Percentiles rank a stretch among this genome's conserved stretches.
phyloP scores from a whole-genome alignment of 1,140 invertebrate species.

The Pseudomyrmex concolor region DNA sequence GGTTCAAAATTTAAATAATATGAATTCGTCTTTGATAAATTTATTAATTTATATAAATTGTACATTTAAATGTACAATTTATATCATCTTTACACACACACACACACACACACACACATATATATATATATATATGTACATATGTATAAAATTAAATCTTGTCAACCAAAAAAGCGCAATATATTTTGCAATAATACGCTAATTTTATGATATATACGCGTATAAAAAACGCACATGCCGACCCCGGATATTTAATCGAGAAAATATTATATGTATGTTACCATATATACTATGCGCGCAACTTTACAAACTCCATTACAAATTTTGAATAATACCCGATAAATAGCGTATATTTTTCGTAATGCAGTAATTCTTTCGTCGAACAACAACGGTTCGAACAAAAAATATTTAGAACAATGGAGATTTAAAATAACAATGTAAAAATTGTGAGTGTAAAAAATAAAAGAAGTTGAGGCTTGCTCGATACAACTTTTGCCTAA shows the following conservation, averaged over 20 bases:
- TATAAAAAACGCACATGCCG: too few species aligned
- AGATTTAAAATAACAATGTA: conserved; percentile 35
- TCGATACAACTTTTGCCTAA: conserved; percentile 47
- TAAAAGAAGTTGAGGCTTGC: conserved; percentile 30
- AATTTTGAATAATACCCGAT: conserved; percentile 44
- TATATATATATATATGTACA: too few species aligned
- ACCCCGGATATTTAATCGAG: conserved; percentile 1
- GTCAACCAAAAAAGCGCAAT: not conserved
- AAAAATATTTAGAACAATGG: conserved; percentile 46
- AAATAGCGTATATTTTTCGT: conserved; percentile 47
- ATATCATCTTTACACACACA: not conserved
- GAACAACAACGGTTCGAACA: conserved; percentile 11
- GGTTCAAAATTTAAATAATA: conserved; percentile 1
- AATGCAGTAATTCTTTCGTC: conserved; percentile 40
- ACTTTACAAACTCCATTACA: conserved; percentile 12
- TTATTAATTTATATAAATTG: not conserved
- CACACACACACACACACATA: not conserved
- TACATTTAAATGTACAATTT: not conserved
- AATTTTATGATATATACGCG: not conserved
- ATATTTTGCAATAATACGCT: not conserved
- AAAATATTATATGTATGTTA: conserved; percentile 5
- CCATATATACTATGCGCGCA: not conserved
- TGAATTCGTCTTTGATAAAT: not conserved
- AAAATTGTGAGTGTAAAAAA: conserved; percentile 23
- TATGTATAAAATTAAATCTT: conserved; percentile 1